Evolutionary conservation across 2,113 vertebrate genomes (phyloP).

Genomic region (Elgaria multicarinata): DNA sequence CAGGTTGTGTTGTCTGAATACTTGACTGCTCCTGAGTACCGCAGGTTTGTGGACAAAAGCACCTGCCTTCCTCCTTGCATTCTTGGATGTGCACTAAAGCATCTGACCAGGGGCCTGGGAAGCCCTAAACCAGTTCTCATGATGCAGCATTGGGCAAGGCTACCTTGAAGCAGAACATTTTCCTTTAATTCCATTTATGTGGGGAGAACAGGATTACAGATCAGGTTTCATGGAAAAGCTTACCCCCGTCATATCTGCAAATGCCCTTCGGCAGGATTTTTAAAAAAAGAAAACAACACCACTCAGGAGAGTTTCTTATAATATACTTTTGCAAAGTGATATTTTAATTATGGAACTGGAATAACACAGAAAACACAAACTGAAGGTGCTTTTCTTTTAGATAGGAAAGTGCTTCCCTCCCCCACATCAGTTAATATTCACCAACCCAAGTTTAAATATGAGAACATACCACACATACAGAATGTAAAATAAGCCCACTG

Average conservation of each 20-base stretch:
- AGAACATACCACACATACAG: conserved; percentile 50
- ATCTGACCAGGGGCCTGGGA: neutral
- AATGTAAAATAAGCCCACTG: conserved; percentile 18
- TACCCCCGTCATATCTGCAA: neutral
- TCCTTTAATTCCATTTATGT: neutral
- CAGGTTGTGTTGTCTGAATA: neutral
- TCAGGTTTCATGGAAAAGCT: neutral
- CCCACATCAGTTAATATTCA: conserved; percentile 67
- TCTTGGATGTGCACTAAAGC: neutral
- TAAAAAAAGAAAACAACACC: neutral
- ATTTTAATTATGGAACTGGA: conserved; percentile 71
- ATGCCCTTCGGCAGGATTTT: neutral
- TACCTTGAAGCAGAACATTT: neutral
- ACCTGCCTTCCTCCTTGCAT: neutral
- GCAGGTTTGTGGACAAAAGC: neutral
- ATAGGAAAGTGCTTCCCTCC: conserved; percentile 51
- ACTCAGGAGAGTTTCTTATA: conserved; percentile 55
- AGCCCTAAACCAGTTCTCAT: neutral
- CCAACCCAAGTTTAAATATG: conserved; percentile 45
- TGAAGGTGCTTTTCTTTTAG: conserved; percentile 61
- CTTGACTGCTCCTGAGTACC: neutral
- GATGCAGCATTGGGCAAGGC: neutral
- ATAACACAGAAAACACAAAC: conserved; percentile 52
- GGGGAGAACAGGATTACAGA: neutral
- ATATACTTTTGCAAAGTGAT: conserved; percentile 37